Evolutionary conservation across 1,140 invertebrate genomes (phyloP), one percentile per base, ranked within the genome.

Genomic region (Vollenhovia emeryi): DNA sequence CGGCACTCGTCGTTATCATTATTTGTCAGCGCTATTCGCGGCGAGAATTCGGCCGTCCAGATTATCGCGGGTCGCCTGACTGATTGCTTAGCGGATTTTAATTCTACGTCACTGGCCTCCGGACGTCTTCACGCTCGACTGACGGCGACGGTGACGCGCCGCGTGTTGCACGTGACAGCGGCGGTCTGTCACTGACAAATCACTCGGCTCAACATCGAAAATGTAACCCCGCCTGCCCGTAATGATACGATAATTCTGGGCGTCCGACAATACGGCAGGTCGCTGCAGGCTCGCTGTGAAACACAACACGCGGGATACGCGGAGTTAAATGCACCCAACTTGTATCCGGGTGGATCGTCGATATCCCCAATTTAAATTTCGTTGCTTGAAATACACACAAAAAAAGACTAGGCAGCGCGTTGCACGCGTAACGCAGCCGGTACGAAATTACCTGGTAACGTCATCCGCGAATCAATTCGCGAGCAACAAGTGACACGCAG

Each of bases 171-270:
- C 3, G 18, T 57, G 78, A 82, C 78, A 82, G 78, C 36, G 13
- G 64, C 48, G 64, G 50, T 71, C 66, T 82, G 78, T 82, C 78
- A 73, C 78, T 82, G 78, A 82, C 78, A 82, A 82, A 82, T 82
- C 66, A 73, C 78, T 80, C 33, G 50, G 21, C 76, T 27, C 33
- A 8, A 33, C 52, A 43, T 80, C 78, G 78, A 71, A 80, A 71
- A 80, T 43, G 64, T 55, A 80, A 71, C 7, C 48, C 40, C 62
- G 36, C 24, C 69, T 30, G 60, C 21, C 11, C 30, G 45, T 82
- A 82, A 82, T 82, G 73, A 55, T 68, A 55, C 60, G 21, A 68
- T 68, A 79, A 82, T 82, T 73, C 36, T 21, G 33, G n/a, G 5
- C 33, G 21, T 15, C 43, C 74, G 57, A 43, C 76, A 43, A 66